Base-by-base conservation (phyloP, 1,140 invertebrate species). In the Melipona quadrifasciata region DNA sequence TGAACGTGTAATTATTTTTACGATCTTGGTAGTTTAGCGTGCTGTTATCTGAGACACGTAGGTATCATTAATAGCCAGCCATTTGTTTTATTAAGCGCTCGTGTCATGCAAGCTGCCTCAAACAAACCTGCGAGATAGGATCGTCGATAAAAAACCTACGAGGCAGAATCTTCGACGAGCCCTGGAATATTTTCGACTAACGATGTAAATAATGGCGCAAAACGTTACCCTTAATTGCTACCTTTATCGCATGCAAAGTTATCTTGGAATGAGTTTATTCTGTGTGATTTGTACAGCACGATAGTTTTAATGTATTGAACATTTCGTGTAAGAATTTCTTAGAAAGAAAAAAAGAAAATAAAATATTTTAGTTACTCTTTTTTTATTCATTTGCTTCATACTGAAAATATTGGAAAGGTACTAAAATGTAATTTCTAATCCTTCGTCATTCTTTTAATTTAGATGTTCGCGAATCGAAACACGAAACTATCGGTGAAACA, bases 171-270 rank as follows among this genome's bases (percentile, higher is more conserved):
- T 64, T 24, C 21, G 61, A n/a, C 19, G 34, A 47, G 27, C 39
- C n/a, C 2, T 27, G 19, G 19, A 27, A 53, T 64, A n/a, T 21
- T 16, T 27, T 27, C 14, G 16, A 75, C 11, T 34, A 75, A 64
- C n/a, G 19, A 2, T 76, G 27, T 64, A 31, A 73, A 74, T 51
- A 61, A 81, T 51, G 24, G 27, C 27, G 4, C 47, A 73, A 21
- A 65, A 64, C 14, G 6, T 51, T 57, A 11, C 4, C 39, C 72
- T 55, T 67, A 34, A 67, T 27, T 58, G 19, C 47, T 10, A 57
- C 11, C 16, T 70, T 4, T 16, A 27, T 27, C 55, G 82, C 82
- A 83, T 83, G 82, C 75, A 34, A 83, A 24, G 10, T 55, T 83
- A 55, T 17, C 58, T 58, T 78, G 53, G 55, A 65, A 71, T 75